Percentiles rank a stretch among this genome's conserved stretches.
phyloP scores from a whole-genome alignment of 53 echinoderm and acorn worm species.

The Henricia sp. region DNA sequence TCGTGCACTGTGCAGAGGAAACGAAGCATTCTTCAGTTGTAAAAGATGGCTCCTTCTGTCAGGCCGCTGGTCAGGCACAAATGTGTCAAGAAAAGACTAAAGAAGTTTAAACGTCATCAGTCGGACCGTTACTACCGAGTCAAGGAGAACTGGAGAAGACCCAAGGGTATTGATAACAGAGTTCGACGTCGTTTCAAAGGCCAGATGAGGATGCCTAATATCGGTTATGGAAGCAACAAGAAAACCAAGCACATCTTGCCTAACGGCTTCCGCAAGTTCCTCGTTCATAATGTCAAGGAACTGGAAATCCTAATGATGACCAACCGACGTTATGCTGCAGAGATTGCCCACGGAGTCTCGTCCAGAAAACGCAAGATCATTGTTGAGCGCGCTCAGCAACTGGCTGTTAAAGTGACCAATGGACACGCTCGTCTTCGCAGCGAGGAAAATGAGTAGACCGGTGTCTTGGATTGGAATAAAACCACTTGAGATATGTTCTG shows the following conservation, averaged over 20 bases:
- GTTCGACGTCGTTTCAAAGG: conserved; percentile 98
- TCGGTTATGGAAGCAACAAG: conserved; percentile 97
- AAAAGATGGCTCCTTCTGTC: conserved; percentile 86
- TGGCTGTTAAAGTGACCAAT: conserved; percentile 96
- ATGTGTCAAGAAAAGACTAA: conserved; percentile 93
- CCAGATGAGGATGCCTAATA: conserved; percentile 92
- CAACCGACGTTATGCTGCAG: conserved; percentile 93
- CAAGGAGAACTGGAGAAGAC: conserved; percentile 97
- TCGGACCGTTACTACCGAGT: conserved; percentile 88
- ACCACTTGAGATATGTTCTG: no score
- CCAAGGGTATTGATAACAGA: conserved; percentile 99
- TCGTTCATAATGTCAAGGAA: conserved; percentile 93
- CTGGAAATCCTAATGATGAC: conserved; percentile 99
- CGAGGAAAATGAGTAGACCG: conserved; percentile 96
- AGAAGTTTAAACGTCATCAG: conserved; percentile 89
- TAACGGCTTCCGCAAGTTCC: conserved; percentile 95
- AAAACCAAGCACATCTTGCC: conserved; percentile 92
- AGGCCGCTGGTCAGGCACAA: conserved; percentile 84
- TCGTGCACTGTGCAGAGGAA: no score
- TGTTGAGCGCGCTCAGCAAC: conserved; percentile 95
- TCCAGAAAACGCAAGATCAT: conserved; percentile 90
- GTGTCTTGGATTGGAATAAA: no score
- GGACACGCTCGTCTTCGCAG: conserved; percentile 89
- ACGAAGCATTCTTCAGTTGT: conserved; percentile 4
- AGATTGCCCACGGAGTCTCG: conserved; percentile 96